These are phyloP conservation scores for Crenuchus spilurus DNA, from an alignment of 2,797 vertebrate species.

Conservation along the genomic window DNA sequence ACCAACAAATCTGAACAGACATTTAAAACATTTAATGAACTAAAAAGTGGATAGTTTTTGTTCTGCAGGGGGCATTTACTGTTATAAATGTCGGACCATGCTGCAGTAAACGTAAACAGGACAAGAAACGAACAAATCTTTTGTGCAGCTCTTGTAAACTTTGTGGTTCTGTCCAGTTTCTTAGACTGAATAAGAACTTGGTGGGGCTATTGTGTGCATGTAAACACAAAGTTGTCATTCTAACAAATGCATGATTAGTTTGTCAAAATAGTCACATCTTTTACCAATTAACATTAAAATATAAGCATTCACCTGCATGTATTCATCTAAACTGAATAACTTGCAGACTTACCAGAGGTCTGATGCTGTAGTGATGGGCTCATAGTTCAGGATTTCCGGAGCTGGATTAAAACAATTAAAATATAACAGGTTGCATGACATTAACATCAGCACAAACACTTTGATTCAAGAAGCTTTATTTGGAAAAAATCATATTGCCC, in stretches of 20 bases:
- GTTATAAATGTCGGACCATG: too few relatives aligned
- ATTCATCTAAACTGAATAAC: not conserved
- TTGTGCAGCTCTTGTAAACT: too few relatives aligned
- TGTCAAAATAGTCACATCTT: not conserved
- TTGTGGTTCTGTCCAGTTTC: too few relatives aligned
- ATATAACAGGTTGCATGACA: not conserved
- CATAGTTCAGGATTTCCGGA: slow-evolving; percentile 95
- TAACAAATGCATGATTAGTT: not conserved
- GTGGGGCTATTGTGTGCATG: too few relatives aligned
- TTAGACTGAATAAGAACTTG: too few relatives aligned
- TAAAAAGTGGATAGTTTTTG: too few relatives aligned
- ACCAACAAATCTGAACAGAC: too few relatives aligned
- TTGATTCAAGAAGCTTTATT: not conserved
- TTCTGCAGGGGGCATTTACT: too few relatives aligned
- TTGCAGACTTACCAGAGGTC: slow-evolving; percentile 90
- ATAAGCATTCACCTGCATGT: not conserved
- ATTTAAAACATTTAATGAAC: too few relatives aligned
- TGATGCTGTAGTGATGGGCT: slow-evolving; percentile 93
- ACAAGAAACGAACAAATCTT: too few relatives aligned
- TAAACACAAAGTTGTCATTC: not conserved
- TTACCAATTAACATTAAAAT: not conserved
- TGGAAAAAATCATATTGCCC: too few relatives aligned
- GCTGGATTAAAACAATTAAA: slow-evolving; percentile 71
- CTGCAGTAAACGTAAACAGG: too few relatives aligned
- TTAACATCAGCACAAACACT: not conserved